phyloP scores from a whole-genome alignment of 2,888 invertebrate genomes.

The Orthonevra nobilis region DNA sequence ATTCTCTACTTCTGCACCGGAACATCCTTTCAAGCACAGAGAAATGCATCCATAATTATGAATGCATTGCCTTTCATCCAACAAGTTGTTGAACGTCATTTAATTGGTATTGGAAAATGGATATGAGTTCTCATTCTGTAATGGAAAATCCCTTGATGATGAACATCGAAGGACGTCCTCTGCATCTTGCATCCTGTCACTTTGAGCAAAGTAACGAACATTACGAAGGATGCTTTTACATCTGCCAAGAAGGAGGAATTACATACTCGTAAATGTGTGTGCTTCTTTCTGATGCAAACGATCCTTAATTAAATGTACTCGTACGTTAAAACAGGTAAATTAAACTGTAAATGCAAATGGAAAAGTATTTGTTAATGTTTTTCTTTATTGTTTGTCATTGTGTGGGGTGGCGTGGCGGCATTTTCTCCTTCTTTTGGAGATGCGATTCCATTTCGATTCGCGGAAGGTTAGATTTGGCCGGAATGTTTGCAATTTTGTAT shows the following conservation, averaged over 20 bases:
- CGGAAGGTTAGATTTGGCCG: no score
- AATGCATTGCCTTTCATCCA: slow-evolving; percentile 1
- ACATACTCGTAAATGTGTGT: not conserved
- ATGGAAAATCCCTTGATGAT: slow-evolving; percentile 55
- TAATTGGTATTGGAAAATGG: slow-evolving; percentile 61
- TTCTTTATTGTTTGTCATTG: slow-evolving; percentile 15
- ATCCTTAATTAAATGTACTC: slow-evolving; percentile 59
- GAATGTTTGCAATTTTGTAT: no score
- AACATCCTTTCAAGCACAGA: no score
- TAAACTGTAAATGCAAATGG: slow-evolving; percentile 64
- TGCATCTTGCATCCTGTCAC: slow-evolving; percentile 30
- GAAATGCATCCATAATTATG: slow-evolving; percentile 4
- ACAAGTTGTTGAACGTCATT: slow-evolving; percentile 58
- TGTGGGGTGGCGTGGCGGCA: no score
- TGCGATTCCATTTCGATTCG: no score
- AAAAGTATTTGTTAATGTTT: slow-evolving; percentile 33
- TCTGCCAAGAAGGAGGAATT: not conserved
- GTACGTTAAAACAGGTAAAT: slow-evolving; percentile 57
- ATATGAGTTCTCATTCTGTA: slow-evolving; percentile 27
- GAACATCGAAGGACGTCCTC: slow-evolving; percentile 35
- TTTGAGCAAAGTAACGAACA: slow-evolving; percentile 5
- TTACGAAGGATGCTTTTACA: slow-evolving; percentile 11
- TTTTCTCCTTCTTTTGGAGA: no score
- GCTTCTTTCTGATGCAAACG: slow-evolving; percentile 38
- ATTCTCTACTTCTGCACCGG: no score